Base-by-base conservation (phyloP, 2,888 invertebrate species). In the Ellobium chinense region DNA sequence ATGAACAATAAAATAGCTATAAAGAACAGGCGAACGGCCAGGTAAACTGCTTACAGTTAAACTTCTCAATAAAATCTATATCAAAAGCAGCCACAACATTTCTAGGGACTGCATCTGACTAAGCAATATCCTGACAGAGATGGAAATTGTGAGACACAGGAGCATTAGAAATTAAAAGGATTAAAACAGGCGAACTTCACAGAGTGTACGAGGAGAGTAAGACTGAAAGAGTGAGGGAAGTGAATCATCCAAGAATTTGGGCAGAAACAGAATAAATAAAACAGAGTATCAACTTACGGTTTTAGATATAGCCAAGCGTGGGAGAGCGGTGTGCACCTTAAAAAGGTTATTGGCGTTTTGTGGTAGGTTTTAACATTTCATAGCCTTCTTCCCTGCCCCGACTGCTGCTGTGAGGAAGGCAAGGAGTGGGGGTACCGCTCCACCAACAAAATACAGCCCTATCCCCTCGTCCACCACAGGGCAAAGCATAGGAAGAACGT, bases 341-440 rank as follows among this genome's bases (percentile, higher is more conserved):
- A 76, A 76, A 76, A 76, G 54, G 56, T 76, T 66, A 76, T 76
- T 66, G 76, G 66, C 65, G 76, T 76, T 76, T 76, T 76, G 76
- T 76, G 76, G 76, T 76, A 65, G 66, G 66, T 56, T 76, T 76
- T 46, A 66, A 76, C 76, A 56, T 66, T 76, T 76, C 76, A 76
- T 76, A 54, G 76, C 76, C 54, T 54, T 24, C 36, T 36, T 66
- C 60, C 73, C 62, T 37, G 56, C 62, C 73, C 29, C 60, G 60
- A 29, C 24, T n/a, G n/a, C n/a, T n/a, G n/a, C n/a, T n/a, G 73
- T 62, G 27, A 34, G 73, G 24, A n/a, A 29, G 24, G 66, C 34
- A 29, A 24, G 31, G 63, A 34, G 27, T 12, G n/a, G 76, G 66
- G 76, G 54, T 18, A 27, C 39, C 24, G n/a, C n/a, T 58, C 29